Evolutionary conservation across 2,113 vertebrate species (phyloP).

Genomic region (Paratilapia polleni): DNA sequence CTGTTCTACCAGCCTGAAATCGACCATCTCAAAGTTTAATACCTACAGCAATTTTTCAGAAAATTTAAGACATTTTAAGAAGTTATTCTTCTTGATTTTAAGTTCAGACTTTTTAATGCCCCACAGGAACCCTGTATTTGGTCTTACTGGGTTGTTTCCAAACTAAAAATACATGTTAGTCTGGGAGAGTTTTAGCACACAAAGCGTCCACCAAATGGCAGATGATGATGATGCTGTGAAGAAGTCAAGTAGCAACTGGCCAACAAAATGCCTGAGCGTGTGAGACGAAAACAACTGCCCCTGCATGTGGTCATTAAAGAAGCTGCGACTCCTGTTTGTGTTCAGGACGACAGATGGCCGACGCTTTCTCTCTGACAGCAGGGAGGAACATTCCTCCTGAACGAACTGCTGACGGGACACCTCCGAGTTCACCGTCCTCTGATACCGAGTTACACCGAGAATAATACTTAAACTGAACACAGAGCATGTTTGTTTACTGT

Average conservation of each 20-base stretch:
- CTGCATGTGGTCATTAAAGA: conserved; percentile 11
- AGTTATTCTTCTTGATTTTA: not conserved
- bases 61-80: not conserved
- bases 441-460: not conserved
- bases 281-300: conserved; percentile 11
- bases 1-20: not conserved
- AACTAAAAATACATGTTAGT: not conserved
- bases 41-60: no score
- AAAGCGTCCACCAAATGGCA: not conserved
- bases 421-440: not conserved
- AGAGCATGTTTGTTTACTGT: not conserved
- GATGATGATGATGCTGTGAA: not conserved
- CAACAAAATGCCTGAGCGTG: not conserved
- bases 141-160: no score
- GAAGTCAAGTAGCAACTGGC: not conserved
- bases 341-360: not conserved
- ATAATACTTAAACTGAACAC: not conserved
- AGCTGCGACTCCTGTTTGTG: not conserved
- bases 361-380: not conserved
- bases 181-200: not conserved
- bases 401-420: not conserved
- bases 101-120: not conserved
- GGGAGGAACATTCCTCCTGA: conserved; percentile 3
- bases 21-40: not conserved
- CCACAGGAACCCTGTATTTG: not conserved